phyloP scores from a whole-genome alignment of 2,113 vertebrate species.

The human (Homo sapiens) region DNA sequence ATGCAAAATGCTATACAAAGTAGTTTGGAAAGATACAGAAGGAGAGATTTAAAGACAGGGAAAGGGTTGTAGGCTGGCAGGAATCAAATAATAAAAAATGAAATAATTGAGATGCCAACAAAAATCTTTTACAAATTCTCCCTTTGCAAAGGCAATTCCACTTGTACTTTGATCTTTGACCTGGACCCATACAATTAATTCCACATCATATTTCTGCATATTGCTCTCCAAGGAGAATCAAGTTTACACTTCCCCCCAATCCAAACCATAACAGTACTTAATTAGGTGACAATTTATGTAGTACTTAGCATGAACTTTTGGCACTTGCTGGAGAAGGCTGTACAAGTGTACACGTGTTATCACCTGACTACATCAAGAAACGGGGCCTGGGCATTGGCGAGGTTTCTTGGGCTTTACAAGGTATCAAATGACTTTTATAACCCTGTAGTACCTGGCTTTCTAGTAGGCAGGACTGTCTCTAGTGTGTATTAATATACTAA shows the following conservation, averaged over 20 bases:
- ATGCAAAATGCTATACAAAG: background rate
- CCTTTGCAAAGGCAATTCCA: slow-evolving; percentile 67
- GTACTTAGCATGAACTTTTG: slow-evolving; percentile 88
- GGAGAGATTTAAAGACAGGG: background rate
- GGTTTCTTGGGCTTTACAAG: slow-evolving; percentile 85
- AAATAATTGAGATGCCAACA: slow-evolving; percentile 51
- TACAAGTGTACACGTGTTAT: slow-evolving; percentile 84
- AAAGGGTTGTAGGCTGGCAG: background rate
- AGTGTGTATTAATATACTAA: slow-evolving; percentile 76
- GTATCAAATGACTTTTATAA: slow-evolving; percentile 83
- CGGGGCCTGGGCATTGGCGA: slow-evolving; percentile 60
- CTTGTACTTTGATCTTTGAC: slow-evolving; percentile 83
- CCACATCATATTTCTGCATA: slow-evolving; percentile 87
- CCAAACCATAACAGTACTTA: slow-evolving; percentile 86
- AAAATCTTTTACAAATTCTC: slow-evolving; percentile 69
- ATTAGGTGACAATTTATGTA: slow-evolving; percentile 91
- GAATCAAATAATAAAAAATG: slow-evolving; percentile 9
- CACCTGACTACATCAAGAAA: slow-evolving; percentile 85
- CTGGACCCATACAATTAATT: slow-evolving; percentile 84
- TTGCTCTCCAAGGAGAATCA: slow-evolving; percentile 87
- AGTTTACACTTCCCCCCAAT: slow-evolving; percentile 84
- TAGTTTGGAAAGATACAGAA: background rate
- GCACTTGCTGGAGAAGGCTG: slow-evolving; percentile 82
- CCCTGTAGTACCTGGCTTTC: slow-evolving; percentile 80
- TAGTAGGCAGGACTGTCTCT: slow-evolving; percentile 76